Evolutionary conservation across 2,888 invertebrate genomes (phyloP), one percentile per base, ranked within the genome.

Genomic region (Diarsia rubi): DNA sequence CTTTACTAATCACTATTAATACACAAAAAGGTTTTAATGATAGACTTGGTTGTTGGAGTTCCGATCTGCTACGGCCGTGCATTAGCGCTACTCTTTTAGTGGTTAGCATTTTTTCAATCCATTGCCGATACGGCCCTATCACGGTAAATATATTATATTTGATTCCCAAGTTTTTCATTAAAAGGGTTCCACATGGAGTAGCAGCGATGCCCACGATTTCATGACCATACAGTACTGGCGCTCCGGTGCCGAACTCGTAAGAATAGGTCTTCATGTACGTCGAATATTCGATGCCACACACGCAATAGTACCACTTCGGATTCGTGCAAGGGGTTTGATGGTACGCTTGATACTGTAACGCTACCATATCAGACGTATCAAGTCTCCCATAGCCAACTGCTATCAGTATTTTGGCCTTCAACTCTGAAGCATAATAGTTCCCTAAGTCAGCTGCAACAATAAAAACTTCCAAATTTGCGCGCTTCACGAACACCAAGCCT

Each of bases 231-330:
- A 94, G 68, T 47, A 94, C 90, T 4, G 95, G 94, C 1, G 89
- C 93, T n/a, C 95, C 95, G 70, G 91, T 89, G 3, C 94, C 94
- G 76, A 95, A 95, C 63, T 90, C 83, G 1, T 83, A 73, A 6
- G 84, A 86, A 78, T 93, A 91, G 4, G 90, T 90, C 60, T 65
- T 87, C 2, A 62, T 68, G 49, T 71, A 66, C 11, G 78, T 73
- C 3, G 87, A 74, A 52, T 88, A 83, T 85, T 95, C 93, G 31
- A 88, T 83, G 45, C 95, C 95, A 75, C 95, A 95, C 27, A 95
- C 83, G 79, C 93, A 94, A 78, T 95, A 94, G 80, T 92, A 93
- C 94, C 94, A 95, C 78, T 91, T 92, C 0, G 94, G 92, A 81
- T 94, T 93, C 31, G 84, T 79, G 82, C 95, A 95, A 0, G 93